phyloP scores from a whole-genome alignment of 2,797 vertebrate genomes.

The Hyperoplus lanceolatus region DNA sequence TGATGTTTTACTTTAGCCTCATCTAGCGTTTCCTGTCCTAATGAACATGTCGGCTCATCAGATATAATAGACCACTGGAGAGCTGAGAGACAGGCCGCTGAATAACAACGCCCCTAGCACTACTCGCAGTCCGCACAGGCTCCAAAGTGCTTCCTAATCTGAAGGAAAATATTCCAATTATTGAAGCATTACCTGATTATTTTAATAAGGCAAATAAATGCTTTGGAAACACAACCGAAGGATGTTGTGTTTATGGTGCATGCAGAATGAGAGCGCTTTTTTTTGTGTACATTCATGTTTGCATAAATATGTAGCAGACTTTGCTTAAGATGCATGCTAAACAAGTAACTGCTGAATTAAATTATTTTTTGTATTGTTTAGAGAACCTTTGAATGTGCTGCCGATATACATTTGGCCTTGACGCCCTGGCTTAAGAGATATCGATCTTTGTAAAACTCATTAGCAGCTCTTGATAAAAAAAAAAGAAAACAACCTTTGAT shows the following conservation, averaged over 20 bases:
- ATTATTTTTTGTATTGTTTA: slow-evolving; percentile 36
- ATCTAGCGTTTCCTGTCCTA: slow-evolving; percentile 73
- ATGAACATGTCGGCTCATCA: slow-evolving; percentile 78
- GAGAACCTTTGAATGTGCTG: slow-evolving; percentile 30
- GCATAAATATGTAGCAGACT: neutral
- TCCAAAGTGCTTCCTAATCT: slow-evolving; percentile 52
- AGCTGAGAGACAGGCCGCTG: slow-evolving; percentile 64
- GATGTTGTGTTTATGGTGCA: slow-evolving; percentile 6
- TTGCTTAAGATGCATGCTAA: neutral
- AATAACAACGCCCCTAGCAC: slow-evolving; percentile 60
- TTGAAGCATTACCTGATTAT: slow-evolving; percentile 46
- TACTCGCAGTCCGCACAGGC: slow-evolving; percentile 27
- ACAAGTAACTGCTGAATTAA: slow-evolving; percentile 19
- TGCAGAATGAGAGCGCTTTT: neutral
- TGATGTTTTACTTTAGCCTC: slow-evolving; percentile 76
- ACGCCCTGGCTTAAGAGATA: slow-evolving; percentile 69
- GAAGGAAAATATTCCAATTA: slow-evolving; percentile 61
- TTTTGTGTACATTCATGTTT: neutral
- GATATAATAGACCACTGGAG: slow-evolving; percentile 81
- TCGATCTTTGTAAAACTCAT: slow-evolving; percentile 83
- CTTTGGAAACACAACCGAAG: slow-evolving; percentile 17
- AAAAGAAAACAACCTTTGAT: slow-evolving; percentile 63
- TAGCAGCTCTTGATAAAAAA: slow-evolving; percentile 75
- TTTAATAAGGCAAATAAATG: slow-evolving; percentile 44
- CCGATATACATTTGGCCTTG: slow-evolving; percentile 60